A percentile compares a stretch with the other conserved stretches of the same genome.
Conservation (phyloP, 2,113 vertebrate species). For the Scortum barcoo region DNA sequence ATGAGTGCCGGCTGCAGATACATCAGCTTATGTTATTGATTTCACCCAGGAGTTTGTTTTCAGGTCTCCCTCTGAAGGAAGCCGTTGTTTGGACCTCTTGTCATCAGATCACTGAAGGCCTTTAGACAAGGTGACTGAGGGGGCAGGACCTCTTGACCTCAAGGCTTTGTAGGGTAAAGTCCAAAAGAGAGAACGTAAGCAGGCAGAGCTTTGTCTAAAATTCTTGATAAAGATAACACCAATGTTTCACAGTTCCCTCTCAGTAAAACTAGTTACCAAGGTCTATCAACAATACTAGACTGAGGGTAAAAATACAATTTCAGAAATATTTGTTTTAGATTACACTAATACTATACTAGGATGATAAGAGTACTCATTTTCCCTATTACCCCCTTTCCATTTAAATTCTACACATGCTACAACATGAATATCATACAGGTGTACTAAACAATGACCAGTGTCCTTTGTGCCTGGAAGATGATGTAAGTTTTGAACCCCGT, state of each 20-base stretch:
- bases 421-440: not conserved
- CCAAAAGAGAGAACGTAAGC: slow-evolving; percentile 42
- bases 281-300: not conserved
- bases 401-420: too few species aligned
- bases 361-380: not conserved
- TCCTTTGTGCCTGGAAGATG: not conserved
- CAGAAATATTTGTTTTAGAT: not conserved
- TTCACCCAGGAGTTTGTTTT: slow-evolving; percentile 36
- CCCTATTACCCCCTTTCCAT: too few species aligned
- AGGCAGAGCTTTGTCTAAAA: slow-evolving; percentile 46
- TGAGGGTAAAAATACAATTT: not conserved
- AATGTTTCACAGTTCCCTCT: not conserved
- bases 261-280: not conserved
- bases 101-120: slow-evolving; percentile 46
- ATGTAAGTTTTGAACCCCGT: not conserved
- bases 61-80: slow-evolving; percentile 27
- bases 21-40: not conserved
- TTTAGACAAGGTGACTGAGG: slow-evolving; percentile 50
- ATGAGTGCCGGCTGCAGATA: not conserved
- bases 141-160: slow-evolving; percentile 69
- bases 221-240: slow-evolving; percentile 14
- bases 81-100: slow-evolving; percentile 38
- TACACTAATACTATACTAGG: too few species aligned
- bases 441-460: not conserved
- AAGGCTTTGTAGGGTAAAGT: slow-evolving; percentile 45